Percentiles rank a stretch among this genome's conserved stretches.
Evolutionary conservation across 2,888 invertebrate species (phyloP).

Genomic region (Pherbina coryleti): DNA sequence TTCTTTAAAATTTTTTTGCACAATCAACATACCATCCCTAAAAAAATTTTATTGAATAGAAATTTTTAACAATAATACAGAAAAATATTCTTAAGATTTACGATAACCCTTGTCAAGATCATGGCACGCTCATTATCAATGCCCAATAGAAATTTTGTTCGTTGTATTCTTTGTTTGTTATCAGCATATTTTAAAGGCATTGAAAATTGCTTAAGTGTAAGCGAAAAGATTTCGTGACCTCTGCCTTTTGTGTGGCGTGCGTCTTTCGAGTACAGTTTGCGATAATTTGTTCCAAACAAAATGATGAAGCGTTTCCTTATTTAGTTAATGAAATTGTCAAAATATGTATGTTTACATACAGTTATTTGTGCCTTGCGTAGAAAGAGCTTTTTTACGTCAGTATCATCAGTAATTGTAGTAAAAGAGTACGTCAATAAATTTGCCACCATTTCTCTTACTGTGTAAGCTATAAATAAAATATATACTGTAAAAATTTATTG

Average conservation of each 20-base stretch:
- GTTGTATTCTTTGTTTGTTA: not conserved
- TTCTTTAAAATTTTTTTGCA: not conserved
- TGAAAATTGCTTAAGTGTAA: not conserved
- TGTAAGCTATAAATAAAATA: too few relatives aligned
- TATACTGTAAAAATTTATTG: too few relatives aligned
- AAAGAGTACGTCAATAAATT: too few relatives aligned
- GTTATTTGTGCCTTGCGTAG: too few relatives aligned
- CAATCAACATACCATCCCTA: not conserved
- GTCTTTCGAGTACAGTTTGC: not conserved
- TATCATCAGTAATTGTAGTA: too few relatives aligned
- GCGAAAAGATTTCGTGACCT: not conserved
- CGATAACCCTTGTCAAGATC: conserved; percentile 60
- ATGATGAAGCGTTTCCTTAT: too few relatives aligned
- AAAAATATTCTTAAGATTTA: conserved; percentile 41
- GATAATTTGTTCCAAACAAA: too few relatives aligned
- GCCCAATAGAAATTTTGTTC: not conserved
- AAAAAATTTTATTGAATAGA: not conserved
- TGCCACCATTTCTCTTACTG: too few relatives aligned
- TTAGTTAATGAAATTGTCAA: too few relatives aligned
- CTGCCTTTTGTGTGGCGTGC: not conserved
- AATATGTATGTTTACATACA: too few relatives aligned
- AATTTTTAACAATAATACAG: conserved; percentile 31
- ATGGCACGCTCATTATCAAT: conserved; percentile 47
- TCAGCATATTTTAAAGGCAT: not conserved
- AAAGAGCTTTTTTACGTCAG: too few relatives aligned